phyloP scores from a whole-genome alignment of 2,797 vertebrate species.

The Syngnathus rostellatus region DNA sequence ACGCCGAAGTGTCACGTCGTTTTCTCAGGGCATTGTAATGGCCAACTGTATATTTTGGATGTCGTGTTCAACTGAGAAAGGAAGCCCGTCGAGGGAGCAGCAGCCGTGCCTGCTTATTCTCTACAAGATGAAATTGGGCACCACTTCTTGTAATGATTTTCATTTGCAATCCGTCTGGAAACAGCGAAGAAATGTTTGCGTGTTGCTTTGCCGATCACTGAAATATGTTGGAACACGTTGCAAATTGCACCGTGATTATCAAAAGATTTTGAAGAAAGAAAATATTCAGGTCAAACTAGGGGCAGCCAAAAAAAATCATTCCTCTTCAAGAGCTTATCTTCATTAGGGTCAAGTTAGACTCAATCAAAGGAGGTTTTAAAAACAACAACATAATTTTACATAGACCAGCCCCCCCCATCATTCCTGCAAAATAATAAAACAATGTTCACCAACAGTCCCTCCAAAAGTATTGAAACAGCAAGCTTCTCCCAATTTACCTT shows the following conservation, averaged over 20 bases:
- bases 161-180: not conserved
- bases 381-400: no score
- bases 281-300: conserved; percentile 1
- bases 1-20: conserved; percentile 45
- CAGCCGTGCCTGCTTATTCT: conserved; percentile 3
- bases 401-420: no score
- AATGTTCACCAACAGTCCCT: no score
- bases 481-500: no score
- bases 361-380: no score
- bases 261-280: not conserved
- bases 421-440: no score
- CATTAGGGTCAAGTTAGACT: no score
- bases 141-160: conserved; percentile 6
- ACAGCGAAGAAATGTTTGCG: not conserved
- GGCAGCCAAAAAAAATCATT: conserved; percentile 28
- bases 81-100: not conserved
- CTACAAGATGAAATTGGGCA: not conserved
- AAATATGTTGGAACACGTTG: not conserved
- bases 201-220: not conserved
- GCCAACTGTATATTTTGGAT: conserved; percentile 63
- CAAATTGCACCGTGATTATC: not conserved
- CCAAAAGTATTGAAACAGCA: no score
- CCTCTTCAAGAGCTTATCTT: no score
- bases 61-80: conserved; percentile 23
- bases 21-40: conserved; percentile 53